phyloP scores from a whole-genome alignment of 2,888 invertebrate species.

The Cryptus viduatorius region DNA sequence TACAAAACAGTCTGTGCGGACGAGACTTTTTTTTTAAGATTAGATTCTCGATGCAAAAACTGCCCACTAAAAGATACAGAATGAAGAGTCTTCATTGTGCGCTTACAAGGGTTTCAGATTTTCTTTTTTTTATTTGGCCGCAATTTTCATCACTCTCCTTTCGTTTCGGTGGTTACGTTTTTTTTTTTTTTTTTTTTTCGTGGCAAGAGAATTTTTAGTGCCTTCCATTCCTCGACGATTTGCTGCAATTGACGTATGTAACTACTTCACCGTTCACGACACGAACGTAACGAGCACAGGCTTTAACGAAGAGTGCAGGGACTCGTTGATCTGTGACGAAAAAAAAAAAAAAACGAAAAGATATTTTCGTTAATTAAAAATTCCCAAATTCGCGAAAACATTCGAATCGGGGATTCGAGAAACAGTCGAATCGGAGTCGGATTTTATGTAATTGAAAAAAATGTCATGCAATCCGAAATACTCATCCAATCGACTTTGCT shows the following conservation, averaged over 20 bases:
- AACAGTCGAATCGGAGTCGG: too few species aligned
- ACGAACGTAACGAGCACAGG: conserved; percentile 84
- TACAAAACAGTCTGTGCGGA: conserved; percentile 67
- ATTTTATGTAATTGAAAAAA: too few species aligned
- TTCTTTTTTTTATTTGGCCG: conserved; percentile 4
- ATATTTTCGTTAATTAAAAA: conserved; percentile 20
- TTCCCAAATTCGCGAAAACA: neutral
- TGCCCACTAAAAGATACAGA: conserved; percentile 31
- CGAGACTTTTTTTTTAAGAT: conserved; percentile 19
- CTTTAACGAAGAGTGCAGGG: conserved; percentile 84
- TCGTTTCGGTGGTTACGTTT: neutral
- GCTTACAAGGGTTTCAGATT: neutral
- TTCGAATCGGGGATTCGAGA: too few species aligned
- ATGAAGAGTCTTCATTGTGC: conserved; percentile 47
- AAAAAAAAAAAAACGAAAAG: conserved; percentile 18
- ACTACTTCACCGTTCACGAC: conserved; percentile 80
- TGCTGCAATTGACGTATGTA: conserved; percentile 79
- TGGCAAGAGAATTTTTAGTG: conserved; percentile 42
- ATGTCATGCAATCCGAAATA: too few species aligned
- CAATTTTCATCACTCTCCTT: conserved; percentile 24
- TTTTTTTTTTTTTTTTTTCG: conserved; percentile 9
- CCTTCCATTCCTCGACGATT: conserved; percentile 61
- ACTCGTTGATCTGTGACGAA: conserved; percentile 78
- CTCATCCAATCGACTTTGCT: too few species aligned
- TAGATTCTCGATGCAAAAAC: conserved; percentile 39